A percentile compares a stretch with the other conserved stretches of the same genome.
Conservation (phyloP, 1,140 invertebrate species). For the Ostrea edulis region DNA sequence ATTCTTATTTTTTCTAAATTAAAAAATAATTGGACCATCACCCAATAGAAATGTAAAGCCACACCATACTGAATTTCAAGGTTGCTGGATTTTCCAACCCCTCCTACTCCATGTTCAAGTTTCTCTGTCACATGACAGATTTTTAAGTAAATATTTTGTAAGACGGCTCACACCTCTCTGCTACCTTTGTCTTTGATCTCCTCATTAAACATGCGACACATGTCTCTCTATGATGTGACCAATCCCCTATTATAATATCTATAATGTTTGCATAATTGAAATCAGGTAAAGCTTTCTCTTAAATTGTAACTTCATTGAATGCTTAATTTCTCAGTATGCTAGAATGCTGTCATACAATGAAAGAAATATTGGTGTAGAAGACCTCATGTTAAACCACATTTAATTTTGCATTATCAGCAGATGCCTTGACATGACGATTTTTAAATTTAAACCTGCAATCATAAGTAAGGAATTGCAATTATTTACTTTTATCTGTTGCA, state of each 20-base stretch:
- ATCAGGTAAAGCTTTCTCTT: neutral
- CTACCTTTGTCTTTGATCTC: slow-evolving; percentile 21
- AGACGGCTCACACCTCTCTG: neutral
- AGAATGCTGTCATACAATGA: neutral
- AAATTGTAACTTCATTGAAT: neutral
- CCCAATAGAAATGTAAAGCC: neutral
- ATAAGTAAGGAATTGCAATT: neutral
- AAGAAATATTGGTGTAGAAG: neutral
- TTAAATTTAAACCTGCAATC: neutral
- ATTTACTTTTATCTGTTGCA: slow-evolving; percentile 3
- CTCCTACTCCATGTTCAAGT: neutral
- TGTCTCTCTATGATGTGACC: neutral
- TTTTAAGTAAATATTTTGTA: slow-evolving; percentile 29
- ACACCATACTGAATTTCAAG: neutral
- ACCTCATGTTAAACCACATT: neutral
- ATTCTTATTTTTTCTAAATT: neutral
- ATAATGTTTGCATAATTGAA: slow-evolving; percentile 11
- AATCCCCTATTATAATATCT: slow-evolving; percentile 3
- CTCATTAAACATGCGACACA: slow-evolving; percentile 6
- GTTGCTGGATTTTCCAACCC: slow-evolving; percentile 20
- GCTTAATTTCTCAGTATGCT: neutral
- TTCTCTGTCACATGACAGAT: neutral
- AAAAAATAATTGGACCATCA: neutral
- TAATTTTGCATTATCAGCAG: neutral
- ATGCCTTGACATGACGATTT: neutral